These are phyloP conservation scores for Pelobates cultripes DNA, from an alignment of 2,797 vertebrate species.

Conservation along the genomic window DNA sequence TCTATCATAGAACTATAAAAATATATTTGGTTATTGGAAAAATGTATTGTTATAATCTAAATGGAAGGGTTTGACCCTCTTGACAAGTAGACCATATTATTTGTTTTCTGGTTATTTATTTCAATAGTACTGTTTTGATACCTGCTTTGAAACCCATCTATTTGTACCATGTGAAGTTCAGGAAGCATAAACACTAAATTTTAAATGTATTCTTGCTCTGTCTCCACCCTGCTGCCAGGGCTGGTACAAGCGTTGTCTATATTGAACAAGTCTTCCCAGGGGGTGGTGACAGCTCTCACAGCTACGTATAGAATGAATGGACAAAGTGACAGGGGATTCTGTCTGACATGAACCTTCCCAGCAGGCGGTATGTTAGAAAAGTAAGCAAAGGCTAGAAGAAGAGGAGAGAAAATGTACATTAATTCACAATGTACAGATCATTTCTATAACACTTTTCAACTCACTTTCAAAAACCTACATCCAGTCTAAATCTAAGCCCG, in stretches of 20 bases:
- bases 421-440: constrained; percentile 61
- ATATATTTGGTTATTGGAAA: too few species aligned
- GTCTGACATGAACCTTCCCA: constrained; percentile 88
- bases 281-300: constrained; percentile 81
- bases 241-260: constrained; percentile 67
- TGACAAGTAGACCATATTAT: neutral
- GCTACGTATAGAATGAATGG: constrained; percentile 79
- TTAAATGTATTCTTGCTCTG: constrained; percentile 63
- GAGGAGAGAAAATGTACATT: constrained; percentile 57
- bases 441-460: constrained; percentile 12
- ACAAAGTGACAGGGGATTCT: constrained; percentile 81
- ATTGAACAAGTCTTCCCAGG: constrained; percentile 69
- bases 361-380: constrained; percentile 73
- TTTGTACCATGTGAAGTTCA: constrained; percentile 26
- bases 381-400: constrained; percentile 54
- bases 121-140: neutral
- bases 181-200: constrained; percentile 41
- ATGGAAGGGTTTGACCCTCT: too few species aligned
- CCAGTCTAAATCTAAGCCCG: neutral
- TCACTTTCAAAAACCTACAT: neutral
- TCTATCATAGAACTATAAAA: too few species aligned
- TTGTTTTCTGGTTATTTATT: neutral
- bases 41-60: too few species aligned
- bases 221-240: constrained; percentile 59
- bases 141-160: constrained; percentile 23